Evolutionary conservation across 2,797 vertebrate species (phyloP).

Genomic region (Pipistrellus kuhlii): DNA sequence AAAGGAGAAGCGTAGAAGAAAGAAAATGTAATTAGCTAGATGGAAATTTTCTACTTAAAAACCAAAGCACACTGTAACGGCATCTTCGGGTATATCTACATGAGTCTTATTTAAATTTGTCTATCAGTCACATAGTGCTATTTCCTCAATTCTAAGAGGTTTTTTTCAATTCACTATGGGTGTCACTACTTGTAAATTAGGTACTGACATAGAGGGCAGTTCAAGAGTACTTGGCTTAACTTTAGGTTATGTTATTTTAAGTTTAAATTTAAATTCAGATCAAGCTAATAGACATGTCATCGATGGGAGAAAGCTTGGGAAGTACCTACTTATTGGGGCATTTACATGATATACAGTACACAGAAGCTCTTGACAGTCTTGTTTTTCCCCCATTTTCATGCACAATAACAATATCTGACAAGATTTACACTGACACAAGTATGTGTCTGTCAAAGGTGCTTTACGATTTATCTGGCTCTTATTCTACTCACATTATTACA

Average conservation of each 20-base stretch:
- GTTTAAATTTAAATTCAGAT: constrained; percentile 61
- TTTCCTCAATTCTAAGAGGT: not conserved
- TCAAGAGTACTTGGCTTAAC: constrained; percentile 7
- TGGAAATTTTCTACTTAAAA: constrained; percentile 41
- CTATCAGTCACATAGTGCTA: not conserved
- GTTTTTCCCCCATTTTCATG: constrained; percentile 79
- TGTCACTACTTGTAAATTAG: constrained; percentile 23
- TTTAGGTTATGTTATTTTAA: not conserved
- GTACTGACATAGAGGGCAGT: not conserved
- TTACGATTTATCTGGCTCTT: constrained; percentile 86
- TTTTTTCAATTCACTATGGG: not conserved
- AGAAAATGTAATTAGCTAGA: not conserved
- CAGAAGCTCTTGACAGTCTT: constrained; percentile 72
- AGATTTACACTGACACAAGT: constrained; percentile 83
- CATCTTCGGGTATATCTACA: constrained; percentile 19
- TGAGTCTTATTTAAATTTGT: constrained; percentile 56
- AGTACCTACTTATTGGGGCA: constrained; percentile 40
- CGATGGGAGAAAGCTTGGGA: constrained; percentile 33
- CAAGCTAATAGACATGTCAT: not conserved
- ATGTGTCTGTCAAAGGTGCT: constrained; percentile 84
- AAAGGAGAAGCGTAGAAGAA: not conserved
- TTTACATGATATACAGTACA: constrained; percentile 68
- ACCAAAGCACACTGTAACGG: not conserved
- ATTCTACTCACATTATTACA: constrained; percentile 85
- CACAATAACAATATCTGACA: constrained; percentile 79